Base-by-base conservation (phyloP, 2,113 vertebrate species). In the Mesoclemmys tuberculata region DNA sequence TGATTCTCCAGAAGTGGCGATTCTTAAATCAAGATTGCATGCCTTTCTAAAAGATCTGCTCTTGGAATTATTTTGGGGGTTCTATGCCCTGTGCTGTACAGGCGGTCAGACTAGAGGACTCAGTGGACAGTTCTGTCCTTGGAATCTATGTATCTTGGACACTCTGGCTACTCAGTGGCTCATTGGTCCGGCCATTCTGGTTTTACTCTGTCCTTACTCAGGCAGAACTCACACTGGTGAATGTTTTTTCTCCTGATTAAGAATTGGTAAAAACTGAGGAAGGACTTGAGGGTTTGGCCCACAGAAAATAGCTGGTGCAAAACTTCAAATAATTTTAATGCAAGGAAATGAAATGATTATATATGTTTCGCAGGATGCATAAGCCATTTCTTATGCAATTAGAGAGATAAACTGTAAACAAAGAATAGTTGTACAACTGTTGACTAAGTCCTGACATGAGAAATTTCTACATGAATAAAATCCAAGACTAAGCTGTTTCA, bases 381-480 rank as follows among this genome's bases (percentile, higher is more conserved):
- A 83, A 82, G 75, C 18, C 82, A 46, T 84, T 77, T 77, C 52
- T 87, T 86, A 81, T 58, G 55, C 68, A 91, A 7, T 85, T 91
- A 48, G 91, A 84, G 52, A 78, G 51, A 82, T 75, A 79, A 96
- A 85, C 87, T 81, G 48, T 54, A 85, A 92, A 91, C 35, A 88
- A 54, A 90, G 82, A 94, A 74, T 10, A 89, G 77, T 80, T 90
- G 44, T 46, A 87, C 56, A 82, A 54, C 46, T 84, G 84, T 46
- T 86, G 74, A 84, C 95, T 87, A 61, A 95, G 88, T 64, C 94
- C 85, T 87, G 92, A 85, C 91, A 61, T 46, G 79, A 94, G 31
- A 64, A 44, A 91, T 95, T 88, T 93, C 90, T 89, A 54, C 49
- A 79, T 49, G 49, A 95, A 46, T 92, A 90, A 93, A 97, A 90